Base-by-base conservation (phyloP, 2,797 vertebrate genomes). In the Microctenopoma steveboyesi region DNA sequence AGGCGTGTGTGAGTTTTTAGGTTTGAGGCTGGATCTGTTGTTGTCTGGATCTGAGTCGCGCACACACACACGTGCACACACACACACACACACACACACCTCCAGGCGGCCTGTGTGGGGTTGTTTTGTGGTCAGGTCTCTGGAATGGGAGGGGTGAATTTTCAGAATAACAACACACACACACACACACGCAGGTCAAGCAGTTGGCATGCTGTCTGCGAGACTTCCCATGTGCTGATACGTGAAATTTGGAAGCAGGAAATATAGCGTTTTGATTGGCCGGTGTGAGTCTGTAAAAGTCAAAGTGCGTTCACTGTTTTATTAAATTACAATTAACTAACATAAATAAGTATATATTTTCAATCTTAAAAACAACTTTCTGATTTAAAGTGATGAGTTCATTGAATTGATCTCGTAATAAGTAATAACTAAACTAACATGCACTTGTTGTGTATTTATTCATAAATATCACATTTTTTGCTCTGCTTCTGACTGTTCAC, bases 41-140 rank as follows among this genome's bases (percentile, higher is more conserved):
- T 46, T 39, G 61, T 42, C 55, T 72, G 48, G 15, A 42, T 14
- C 45, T 70, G 35, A 66, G 75, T 74, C 72, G 58, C 55, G 60
- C 18, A 18, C 18, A 18, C 18, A 18, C 18, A 18, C 18, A 18
- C 18, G 18, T 18, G 18, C 18, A 18, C 18, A 18, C 18, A 18
- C 18, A 18, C 18, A 18, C 18, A 18, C 60, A 60, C 59, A 74
- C 59, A 76, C 67, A 55, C 66, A 25, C 50, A 45, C 47, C 55
- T 78, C 52, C 33, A 55, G 79, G 51, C 51, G 7, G 15, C 42
- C 45, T 53, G 71, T 65, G 67, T 71, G 85, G 79, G 83, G 86
- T 88, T 86, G 86, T 80, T 64, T 72, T 42, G 63, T 61, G 80
- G 86, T 86, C 86, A 88, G 25, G 49, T 82, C 67, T 80, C 72